These are phyloP conservation scores for Calephelis nemesis DNA, from an alignment of 1,140 invertebrate species.

Conservation along the genomic window DNA sequence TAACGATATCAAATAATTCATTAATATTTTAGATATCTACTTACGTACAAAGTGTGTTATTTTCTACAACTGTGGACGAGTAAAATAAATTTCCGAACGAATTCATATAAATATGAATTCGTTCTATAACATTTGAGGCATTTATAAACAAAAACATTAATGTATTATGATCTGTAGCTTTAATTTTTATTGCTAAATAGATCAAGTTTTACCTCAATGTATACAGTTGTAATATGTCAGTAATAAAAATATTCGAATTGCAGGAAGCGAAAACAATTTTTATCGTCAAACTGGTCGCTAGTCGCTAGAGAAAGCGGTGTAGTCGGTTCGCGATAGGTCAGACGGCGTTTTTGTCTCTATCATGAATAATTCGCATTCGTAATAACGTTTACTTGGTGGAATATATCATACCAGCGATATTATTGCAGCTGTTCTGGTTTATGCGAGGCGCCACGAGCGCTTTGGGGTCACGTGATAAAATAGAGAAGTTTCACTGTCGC, in stretches of 20 bases:
- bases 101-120: no score
- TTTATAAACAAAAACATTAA: no score
- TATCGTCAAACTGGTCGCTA: not conserved
- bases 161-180: no score
- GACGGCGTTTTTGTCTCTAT: conserved; percentile 1
- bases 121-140: no score
- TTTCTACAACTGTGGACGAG: no score
- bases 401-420: not conserved
- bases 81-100: no score
- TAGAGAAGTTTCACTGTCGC: no score
- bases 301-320: not conserved
- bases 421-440: not conserved
- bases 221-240: not conserved
- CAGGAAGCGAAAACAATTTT: conserved; percentile 12
- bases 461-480: no score
- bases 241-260: conserved; percentile 6
- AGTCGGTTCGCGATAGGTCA: conserved; percentile 22
- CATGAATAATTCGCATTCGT: conserved; percentile 10
- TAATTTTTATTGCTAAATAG: no score
- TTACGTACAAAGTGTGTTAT: no score
- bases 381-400: not conserved
- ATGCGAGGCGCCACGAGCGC: not conserved
- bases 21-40: no score
- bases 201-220: not conserved
- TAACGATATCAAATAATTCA: no score